A percentile compares a stretch with the other conserved stretches of the same genome.
These are phyloP conservation scores for Nesidiocoris tenuis DNA, from an alignment of 2,888 invertebrate genomes.

Conservation along the genomic window DNA sequence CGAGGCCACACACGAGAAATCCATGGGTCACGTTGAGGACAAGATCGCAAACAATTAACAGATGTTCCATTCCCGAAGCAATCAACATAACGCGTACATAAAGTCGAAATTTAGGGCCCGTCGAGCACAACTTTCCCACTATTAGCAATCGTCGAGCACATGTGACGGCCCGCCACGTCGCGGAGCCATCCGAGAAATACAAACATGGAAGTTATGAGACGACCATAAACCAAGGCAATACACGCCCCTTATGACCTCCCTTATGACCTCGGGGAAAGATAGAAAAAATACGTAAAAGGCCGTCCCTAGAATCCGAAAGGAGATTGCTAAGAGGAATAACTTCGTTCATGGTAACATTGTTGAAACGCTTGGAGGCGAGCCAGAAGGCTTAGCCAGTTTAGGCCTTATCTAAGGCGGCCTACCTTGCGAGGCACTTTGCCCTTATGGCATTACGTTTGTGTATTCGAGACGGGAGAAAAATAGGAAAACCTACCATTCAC, in stretches of 20 bases:
- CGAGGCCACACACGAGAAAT: background rate
- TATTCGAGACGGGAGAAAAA: background rate
- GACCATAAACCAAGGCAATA: background rate
- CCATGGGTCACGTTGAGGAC: background rate
- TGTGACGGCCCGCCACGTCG: background rate
- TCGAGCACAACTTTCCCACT: background rate
- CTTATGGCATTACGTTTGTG: background rate
- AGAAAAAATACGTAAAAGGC: background rate
- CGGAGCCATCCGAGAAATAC: background rate
- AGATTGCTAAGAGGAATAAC: background rate
- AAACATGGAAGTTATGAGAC: background rate
- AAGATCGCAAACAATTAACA: background rate
- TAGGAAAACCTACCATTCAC: background rate
- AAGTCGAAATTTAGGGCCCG: background rate
- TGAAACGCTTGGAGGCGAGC: background rate
- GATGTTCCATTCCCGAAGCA: background rate
- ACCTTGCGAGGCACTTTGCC: background rate
- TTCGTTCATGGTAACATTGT: background rate
- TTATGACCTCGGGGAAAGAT: background rate
- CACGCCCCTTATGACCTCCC: no score
- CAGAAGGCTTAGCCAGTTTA: background rate
- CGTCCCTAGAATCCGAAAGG: background rate
- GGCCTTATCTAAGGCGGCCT: background rate
- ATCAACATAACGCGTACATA: background rate
- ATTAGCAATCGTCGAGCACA: background rate